phyloP scores from a whole-genome alignment of 2,113 vertebrate genomes.

The Aegotheles bennettii region DNA sequence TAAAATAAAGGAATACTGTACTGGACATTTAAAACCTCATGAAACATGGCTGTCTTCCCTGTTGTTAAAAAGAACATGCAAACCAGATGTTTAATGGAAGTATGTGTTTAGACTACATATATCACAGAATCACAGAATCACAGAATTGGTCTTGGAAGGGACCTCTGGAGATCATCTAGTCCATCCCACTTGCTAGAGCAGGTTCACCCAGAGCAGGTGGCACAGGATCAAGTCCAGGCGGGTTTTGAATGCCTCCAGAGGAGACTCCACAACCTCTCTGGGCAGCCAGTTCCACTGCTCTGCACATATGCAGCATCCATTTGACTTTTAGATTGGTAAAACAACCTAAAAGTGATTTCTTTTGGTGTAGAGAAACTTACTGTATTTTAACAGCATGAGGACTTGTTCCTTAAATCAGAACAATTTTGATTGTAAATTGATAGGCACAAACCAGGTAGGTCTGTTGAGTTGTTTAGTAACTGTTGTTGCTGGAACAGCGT shows the following conservation, averaged over 20 bases:
- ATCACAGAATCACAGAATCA: too few relatives aligned
- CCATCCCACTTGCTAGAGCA: too few relatives aligned
- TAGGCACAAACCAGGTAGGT: not conserved
- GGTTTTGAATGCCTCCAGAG: too few relatives aligned
- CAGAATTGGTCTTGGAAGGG: too few relatives aligned
- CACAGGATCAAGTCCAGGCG: too few relatives aligned
- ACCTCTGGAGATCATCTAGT: too few relatives aligned
- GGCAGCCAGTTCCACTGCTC: too few relatives aligned
- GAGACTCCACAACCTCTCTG: too few relatives aligned
- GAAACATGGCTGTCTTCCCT: slow-evolving; percentile 16
- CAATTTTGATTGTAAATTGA: not conserved
- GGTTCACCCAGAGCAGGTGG: too few relatives aligned
- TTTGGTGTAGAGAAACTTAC: not conserved
- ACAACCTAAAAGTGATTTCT: not conserved
- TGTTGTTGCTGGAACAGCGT: not conserved
- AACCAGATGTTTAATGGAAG: slow-evolving; percentile 24
- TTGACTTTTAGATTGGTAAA: not conserved
- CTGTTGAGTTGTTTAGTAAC: not conserved
- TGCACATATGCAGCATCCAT: not conserved
- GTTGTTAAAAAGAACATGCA: slow-evolving; percentile 20
- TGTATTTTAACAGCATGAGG: not conserved
- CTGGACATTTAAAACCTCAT: slow-evolving; percentile 26
- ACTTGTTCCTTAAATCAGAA: not conserved
- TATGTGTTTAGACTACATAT: not conserved
- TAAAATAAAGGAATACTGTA: not conserved